Percentiles rank a stretch among this genome's conserved stretches.
These are phyloP conservation scores for Allobates femoralis DNA, from an alignment of 2,797 vertebrate species.

Conservation along the genomic window DNA sequence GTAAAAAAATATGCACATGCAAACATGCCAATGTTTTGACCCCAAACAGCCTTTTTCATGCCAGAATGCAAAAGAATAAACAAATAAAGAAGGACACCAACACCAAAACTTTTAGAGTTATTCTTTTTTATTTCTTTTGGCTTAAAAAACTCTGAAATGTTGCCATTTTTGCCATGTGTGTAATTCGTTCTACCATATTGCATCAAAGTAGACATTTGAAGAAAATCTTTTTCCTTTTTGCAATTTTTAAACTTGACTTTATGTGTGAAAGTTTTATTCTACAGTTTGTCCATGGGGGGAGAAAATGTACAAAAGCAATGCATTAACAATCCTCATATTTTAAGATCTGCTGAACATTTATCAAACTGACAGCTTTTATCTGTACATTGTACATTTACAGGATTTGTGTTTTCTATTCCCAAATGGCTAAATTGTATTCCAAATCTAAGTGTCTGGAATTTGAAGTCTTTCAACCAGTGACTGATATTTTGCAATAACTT, in stretches of 20 bases:
- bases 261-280: neutral
- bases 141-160: no score
- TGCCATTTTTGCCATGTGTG: no score
- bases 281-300: neutral
- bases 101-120: no score
- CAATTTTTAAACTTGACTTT: neutral
- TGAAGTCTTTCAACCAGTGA: neutral
- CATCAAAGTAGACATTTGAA: no score
- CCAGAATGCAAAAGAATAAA: no score
- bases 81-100: no score
- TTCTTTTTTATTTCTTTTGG: no score
- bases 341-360: slow-evolving; percentile 24
- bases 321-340: slow-evolving; percentile 3
- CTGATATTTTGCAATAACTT: neutral
- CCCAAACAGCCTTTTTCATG: no score
- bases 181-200: no score
- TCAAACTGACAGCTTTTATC: slow-evolving; percentile 40
- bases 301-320: neutral
- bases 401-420: slow-evolving; percentile 30
- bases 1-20: no score
- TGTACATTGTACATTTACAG: slow-evolving; percentile 24
- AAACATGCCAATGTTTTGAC: no score
- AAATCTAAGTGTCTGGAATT: neutral
- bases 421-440: slow-evolving; percentile 48
- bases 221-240: neutral